A percentile compares a stretch with the other conserved stretches of the same genome.
Evolutionary conservation across 2,113 vertebrate genomes (phyloP).

Genomic region (Barbus barbus): DNA sequence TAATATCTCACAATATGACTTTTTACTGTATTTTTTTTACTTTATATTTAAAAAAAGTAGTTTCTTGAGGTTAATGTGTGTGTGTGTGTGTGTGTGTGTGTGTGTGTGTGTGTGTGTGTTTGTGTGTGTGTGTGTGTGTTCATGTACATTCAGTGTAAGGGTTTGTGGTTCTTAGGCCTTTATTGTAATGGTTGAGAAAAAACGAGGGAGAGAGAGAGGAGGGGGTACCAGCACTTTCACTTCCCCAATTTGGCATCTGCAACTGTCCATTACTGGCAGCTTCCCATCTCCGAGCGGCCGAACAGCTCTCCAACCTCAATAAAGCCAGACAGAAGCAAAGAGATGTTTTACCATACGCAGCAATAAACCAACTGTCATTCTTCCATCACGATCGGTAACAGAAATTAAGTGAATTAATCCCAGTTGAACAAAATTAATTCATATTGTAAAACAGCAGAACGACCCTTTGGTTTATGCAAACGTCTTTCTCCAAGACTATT

Average conservation of each 20-base stretch:
- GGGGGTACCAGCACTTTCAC: constrained; percentile 74
- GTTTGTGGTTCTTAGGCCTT: constrained; percentile 45
- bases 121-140: constrained; percentile 26
- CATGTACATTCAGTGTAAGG: constrained; percentile 5
- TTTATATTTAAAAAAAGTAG: background rate
- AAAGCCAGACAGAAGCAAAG: constrained; percentile 49
- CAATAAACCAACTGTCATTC: constrained; percentile 56
- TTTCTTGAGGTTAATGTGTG: background rate
- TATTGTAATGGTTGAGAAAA: constrained; percentile 38
- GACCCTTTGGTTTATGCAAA: background rate
- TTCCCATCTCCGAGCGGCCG: constrained; percentile 27
- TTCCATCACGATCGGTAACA: constrained; percentile 30
- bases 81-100: constrained; percentile 32
- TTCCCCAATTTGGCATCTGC: constrained; percentile 75
- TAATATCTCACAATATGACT: background rate
- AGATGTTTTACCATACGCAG: constrained; percentile 51
- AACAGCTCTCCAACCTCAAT: constrained; percentile 51
- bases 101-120: background rate
- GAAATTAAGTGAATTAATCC: constrained; percentile 51
- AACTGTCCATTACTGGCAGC: constrained; percentile 63
- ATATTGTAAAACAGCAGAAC: background rate
- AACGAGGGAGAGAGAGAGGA: constrained; percentile 41
- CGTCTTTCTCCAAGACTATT: background rate
- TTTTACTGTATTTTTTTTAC: background rate
- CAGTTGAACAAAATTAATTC: constrained; percentile 6